Evolutionary conservation across 2,113 vertebrate species (phyloP).

Genomic region (Cygnus buccinator): DNA sequence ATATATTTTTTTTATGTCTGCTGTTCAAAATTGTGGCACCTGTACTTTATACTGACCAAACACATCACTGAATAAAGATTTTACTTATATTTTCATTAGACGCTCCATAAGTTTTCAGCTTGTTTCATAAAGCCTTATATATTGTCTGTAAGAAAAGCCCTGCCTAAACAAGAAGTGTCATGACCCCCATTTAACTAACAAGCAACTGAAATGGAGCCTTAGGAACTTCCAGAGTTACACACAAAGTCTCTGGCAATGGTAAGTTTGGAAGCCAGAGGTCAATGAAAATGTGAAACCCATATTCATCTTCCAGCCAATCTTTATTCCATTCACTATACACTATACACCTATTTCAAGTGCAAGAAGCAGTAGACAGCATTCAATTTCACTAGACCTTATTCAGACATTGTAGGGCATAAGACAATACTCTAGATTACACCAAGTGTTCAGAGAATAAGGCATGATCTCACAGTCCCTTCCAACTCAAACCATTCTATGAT

Average conservation of each 20-base stretch:
- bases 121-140: not conserved
- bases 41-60: not conserved
- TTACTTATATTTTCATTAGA: not conserved
- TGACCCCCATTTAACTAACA: not conserved
- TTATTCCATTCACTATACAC: not conserved
- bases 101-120: not conserved
- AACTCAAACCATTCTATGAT: too few species aligned
- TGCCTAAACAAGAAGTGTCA: not conserved
- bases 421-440: not conserved
- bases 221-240: not conserved
- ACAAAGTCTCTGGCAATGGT: not conserved
- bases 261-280: not conserved
- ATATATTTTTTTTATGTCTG: not conserved
- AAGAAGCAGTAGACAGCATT: not conserved
- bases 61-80: not conserved
- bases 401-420: not conserved
- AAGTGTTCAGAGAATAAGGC: too few species aligned
- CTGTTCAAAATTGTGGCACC: not conserved
- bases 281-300: not conserved
- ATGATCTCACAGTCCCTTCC: too few species aligned
- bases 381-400: slow-evolving; percentile 27
- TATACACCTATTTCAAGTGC: not conserved
- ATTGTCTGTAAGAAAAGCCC: not conserved
- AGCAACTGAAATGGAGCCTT: not conserved
- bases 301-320: not conserved